These are phyloP conservation scores for Parnassius apollo DNA, from an alignment of 2,888 invertebrate species.

Conservation along the genomic window DNA sequence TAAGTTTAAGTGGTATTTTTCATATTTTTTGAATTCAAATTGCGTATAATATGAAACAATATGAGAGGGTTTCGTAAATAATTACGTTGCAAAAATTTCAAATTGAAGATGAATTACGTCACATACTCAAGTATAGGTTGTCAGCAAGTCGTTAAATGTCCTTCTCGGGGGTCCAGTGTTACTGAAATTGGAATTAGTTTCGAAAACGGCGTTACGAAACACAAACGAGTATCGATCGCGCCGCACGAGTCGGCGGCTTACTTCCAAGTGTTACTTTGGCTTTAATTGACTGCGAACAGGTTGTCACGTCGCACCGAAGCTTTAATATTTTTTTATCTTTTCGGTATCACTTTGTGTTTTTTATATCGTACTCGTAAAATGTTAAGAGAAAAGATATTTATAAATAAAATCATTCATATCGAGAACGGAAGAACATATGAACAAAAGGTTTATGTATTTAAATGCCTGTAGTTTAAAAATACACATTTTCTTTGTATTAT, in stretches of 20 bases:
- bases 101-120: neutral
- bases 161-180: slow-evolving; percentile 30
- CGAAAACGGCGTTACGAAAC: slow-evolving; percentile 31
- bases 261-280: slow-evolving; percentile 29
- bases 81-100: neutral
- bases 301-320: slow-evolving; percentile 23
- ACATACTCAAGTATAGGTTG: slow-evolving; percentile 11
- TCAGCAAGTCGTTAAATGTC: slow-evolving; percentile 17
- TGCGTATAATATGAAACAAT: too few species aligned
- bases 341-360: slow-evolving; percentile 15
- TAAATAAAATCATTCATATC: neutral
- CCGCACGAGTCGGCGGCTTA: slow-evolving; percentile 20
- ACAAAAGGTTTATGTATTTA: neutral
- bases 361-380: slow-evolving; percentile 9
- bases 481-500: neutral
- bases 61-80: too few species aligned
- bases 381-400: slow-evolving; percentile 10
- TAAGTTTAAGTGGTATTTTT: too few species aligned
- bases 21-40: too few species aligned
- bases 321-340: slow-evolving; percentile 18
- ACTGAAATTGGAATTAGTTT: slow-evolving; percentile 29
- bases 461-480: neutral
- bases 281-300: slow-evolving; percentile 32
- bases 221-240: slow-evolving; percentile 27
- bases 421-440: too few species aligned